Evolutionary conservation across 2,113 vertebrate genomes (phyloP).

Genomic region (Scomber colias): DNA sequence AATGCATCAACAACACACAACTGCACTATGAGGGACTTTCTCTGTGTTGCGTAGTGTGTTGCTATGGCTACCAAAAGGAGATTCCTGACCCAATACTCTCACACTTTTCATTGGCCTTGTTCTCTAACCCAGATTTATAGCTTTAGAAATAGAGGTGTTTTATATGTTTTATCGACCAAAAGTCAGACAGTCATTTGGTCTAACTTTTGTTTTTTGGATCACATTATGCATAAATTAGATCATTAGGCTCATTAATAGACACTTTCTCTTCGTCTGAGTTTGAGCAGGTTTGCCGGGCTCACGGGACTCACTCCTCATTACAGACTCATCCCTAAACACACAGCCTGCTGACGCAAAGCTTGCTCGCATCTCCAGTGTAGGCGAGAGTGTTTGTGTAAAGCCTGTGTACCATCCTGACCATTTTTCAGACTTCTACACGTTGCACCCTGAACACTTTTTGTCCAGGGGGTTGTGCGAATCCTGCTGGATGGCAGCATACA

Average conservation of each 20-base stretch:
- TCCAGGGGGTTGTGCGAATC: constrained; percentile 6
- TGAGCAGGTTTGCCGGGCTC: constrained; percentile 53
- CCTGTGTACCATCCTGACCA: constrained; percentile 20
- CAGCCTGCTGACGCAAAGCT: constrained; percentile 65
- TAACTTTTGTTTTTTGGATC: not conserved
- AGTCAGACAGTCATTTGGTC: not conserved
- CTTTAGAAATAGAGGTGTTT: constrained; percentile 8
- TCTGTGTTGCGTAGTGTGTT: constrained; percentile 79
- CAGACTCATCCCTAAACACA: constrained; percentile 74
- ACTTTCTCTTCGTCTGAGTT: constrained; percentile 45
- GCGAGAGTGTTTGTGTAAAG: constrained; percentile 45
- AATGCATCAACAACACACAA: constrained; percentile 36
- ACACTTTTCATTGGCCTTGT: constrained; percentile 64
- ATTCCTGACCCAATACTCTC: constrained; percentile 75
- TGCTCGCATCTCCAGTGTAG: constrained; percentile 43
- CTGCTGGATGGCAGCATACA: not conserved
- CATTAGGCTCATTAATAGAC: constrained; percentile 46
- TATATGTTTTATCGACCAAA: not conserved
- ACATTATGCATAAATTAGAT: constrained; percentile 1
- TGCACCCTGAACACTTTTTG: constrained; percentile 17
- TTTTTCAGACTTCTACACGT: constrained; percentile 34
- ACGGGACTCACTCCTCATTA: constrained; percentile 69
- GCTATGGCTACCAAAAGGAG: constrained; percentile 79
- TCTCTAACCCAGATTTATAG: constrained; percentile 4
- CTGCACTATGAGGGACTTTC: constrained; percentile 68